These are phyloP conservation scores for Drosophila atroscutellata DNA, from an alignment of 2,888 invertebrate species.

Conservation along the genomic window DNA sequence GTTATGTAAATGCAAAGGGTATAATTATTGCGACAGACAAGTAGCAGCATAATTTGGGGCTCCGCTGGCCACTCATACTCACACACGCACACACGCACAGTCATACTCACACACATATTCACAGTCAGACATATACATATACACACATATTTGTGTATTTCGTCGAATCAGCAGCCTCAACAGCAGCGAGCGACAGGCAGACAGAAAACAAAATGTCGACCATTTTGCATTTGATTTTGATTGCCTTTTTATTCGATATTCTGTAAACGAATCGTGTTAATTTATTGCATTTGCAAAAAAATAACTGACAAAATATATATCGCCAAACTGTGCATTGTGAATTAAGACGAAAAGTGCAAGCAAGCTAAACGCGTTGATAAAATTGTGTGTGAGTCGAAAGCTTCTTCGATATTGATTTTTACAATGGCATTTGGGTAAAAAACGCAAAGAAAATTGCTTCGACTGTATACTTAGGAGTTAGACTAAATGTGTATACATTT, in stretches of 20 bases:
- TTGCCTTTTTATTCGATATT: slow-evolving; percentile 45
- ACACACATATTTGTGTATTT: slow-evolving; percentile 50
- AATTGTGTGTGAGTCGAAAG: slow-evolving; percentile 44
- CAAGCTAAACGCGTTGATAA: slow-evolving; percentile 19
- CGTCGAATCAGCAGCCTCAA: slow-evolving; percentile 64
- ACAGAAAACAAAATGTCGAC: slow-evolving; percentile 81
- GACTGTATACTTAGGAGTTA: slow-evolving; percentile 1
- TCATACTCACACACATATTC: slow-evolving; percentile 4
- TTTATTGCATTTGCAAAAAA: slow-evolving; percentile 11
- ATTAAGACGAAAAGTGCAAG: slow-evolving; percentile 11
- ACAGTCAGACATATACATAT: slow-evolving; percentile 27
- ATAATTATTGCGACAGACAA: slow-evolving; percentile 13
- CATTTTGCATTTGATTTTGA: slow-evolving; percentile 62
- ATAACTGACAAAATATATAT: slow-evolving; percentile 16
- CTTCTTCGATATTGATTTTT: slow-evolving; percentile 67
- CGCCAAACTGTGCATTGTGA: slow-evolving; percentile 1
- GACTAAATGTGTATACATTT: not conserved
- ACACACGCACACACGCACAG: slow-evolving; percentile 42
- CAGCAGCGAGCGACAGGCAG: slow-evolving; percentile 57
- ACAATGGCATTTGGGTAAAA: slow-evolving; percentile 52
- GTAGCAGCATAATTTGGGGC: slow-evolving; percentile 45
- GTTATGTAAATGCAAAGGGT: slow-evolving; percentile 26
- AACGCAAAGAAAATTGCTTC: slow-evolving; percentile 13
- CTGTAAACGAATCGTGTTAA: slow-evolving; percentile 19
- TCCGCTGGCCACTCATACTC: slow-evolving; percentile 62